phyloP scores from a whole-genome alignment of 1,140 invertebrate species.

The Aphelinus certus region DNA sequence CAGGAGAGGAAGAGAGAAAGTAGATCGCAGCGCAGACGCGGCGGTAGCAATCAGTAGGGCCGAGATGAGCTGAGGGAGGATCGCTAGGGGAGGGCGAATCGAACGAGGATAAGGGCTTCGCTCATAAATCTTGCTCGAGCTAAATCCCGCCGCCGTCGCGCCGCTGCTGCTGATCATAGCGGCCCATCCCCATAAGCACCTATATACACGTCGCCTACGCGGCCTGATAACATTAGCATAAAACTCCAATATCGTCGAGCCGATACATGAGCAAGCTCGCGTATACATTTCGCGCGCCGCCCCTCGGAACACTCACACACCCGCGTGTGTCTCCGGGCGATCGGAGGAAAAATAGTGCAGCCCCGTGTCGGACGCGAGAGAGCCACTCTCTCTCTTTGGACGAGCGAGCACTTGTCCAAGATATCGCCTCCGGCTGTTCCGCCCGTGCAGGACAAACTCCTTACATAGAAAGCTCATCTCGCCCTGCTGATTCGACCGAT shows the following conservation, averaged over 20 bases:
- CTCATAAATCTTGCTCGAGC: slow-evolving; percentile 67
- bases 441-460: too few relatives aligned
- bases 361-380: too few relatives aligned
- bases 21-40: neutral
- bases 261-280: slow-evolving; percentile 16
- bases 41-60: slow-evolving; percentile 31
- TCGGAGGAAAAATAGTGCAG: too few relatives aligned
- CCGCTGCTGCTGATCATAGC: too few relatives aligned
- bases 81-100: slow-evolving; percentile 35
- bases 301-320: neutral
- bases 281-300: slow-evolving; percentile 30
- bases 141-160: slow-evolving; percentile 56
- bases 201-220: too few relatives aligned
- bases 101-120: slow-evolving; percentile 45
- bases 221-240: slow-evolving; percentile 67
- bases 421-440: too few relatives aligned
- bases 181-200: too few relatives aligned
- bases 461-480: too few relatives aligned
- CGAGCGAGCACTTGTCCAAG: too few relatives aligned
- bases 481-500: too few relatives aligned
- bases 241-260: slow-evolving; percentile 62
- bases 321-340: neutral
- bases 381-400: too few relatives aligned
- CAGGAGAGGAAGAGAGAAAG: slow-evolving; percentile 6
- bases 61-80: slow-evolving; percentile 4